phyloP scores from a whole-genome alignment of 2,113 vertebrate genomes.

The Ceratotherium simum region DNA sequence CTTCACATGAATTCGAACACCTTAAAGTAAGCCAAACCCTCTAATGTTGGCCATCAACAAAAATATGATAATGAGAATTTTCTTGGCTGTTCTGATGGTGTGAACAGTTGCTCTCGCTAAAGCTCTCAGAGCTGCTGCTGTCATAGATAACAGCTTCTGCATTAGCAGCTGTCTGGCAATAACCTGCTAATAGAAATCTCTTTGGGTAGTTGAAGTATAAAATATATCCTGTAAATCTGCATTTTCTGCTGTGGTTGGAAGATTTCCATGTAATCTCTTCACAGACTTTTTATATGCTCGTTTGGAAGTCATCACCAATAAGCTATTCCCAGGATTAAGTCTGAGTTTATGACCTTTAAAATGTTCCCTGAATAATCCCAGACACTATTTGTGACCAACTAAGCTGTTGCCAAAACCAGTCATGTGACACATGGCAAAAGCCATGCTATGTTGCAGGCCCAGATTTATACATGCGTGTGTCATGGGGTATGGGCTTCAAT shows the following conservation, averaged over 20 bases:
- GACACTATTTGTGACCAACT: conserved; percentile 46
- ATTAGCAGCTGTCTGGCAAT: conserved; percentile 49
- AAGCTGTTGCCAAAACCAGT: conserved; percentile 40
- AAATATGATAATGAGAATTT: neutral
- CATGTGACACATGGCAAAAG: conserved; percentile 12
- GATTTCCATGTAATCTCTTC: conserved; percentile 64
- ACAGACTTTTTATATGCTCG: conserved; percentile 64
- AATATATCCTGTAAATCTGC: conserved; percentile 67
- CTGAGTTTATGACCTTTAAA: conserved; percentile 57
- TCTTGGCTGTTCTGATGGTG: neutral
- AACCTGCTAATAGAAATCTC: conserved; percentile 64
- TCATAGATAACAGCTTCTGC: conserved; percentile 38
- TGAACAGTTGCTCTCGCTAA: conserved; percentile 18
- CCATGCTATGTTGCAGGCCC: neutral
- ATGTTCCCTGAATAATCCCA: conserved; percentile 42
- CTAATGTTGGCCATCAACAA: conserved; percentile 1
- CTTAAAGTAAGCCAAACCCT: conserved; percentile 40
- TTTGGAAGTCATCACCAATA: conserved; percentile 66
- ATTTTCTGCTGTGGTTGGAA: conserved; percentile 69
- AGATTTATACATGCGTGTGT: neutral
- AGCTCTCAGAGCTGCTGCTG: neutral
- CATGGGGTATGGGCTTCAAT: neutral
- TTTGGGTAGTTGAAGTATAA: conserved; percentile 60
- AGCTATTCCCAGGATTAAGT: conserved; percentile 58
- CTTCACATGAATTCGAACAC: neutral